A percentile compares a stretch with the other conserved stretches of the same genome.
phyloP scores from a whole-genome alignment of 2,888 invertebrate genomes.

The Phaedon cochleariae region DNA sequence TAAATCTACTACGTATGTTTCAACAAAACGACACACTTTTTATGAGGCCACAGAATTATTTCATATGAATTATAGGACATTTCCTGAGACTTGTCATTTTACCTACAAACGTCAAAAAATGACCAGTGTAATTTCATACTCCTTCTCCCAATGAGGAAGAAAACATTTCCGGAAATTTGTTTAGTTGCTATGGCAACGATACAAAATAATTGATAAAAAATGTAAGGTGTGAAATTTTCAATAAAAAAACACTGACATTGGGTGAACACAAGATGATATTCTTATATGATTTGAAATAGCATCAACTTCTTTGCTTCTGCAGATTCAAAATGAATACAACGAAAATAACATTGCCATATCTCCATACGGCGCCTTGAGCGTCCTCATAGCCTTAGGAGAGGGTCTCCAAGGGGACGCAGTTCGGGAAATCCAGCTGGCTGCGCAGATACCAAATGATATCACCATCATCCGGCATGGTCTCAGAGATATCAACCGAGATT shows the following conservation, averaged over 20 bases:
- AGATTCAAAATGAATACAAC: constrained; percentile 76
- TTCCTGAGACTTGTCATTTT: background rate
- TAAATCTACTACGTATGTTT: background rate
- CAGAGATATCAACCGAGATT: constrained; percentile 82
- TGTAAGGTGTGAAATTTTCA: too few relatives aligned
- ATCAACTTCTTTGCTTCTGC: too few relatives aligned
- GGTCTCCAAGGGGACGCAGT: constrained; percentile 78
- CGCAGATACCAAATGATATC: constrained; percentile 77
- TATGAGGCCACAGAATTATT: too few relatives aligned
- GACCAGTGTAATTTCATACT: too few relatives aligned
- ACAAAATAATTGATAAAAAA: too few relatives aligned
- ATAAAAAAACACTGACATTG: too few relatives aligned
- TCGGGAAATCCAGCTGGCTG: constrained; percentile 74
- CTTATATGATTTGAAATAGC: background rate
- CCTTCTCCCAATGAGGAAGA: too few relatives aligned
- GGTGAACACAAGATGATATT: too few relatives aligned
- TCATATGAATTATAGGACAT: too few relatives aligned
- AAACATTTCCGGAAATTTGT: too few relatives aligned
- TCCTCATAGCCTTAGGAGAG: constrained; percentile 81
- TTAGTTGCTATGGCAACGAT: too few relatives aligned
- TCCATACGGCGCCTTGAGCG: constrained; percentile 83
- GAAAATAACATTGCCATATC: constrained; percentile 86
- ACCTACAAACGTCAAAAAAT: background rate
- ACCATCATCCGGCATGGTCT: constrained; percentile 80
- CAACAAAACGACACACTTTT: too few relatives aligned